These are phyloP conservation scores for Cyanistes caeruleus DNA, from an alignment of 2,113 vertebrate species.

Conservation along the genomic window DNA sequence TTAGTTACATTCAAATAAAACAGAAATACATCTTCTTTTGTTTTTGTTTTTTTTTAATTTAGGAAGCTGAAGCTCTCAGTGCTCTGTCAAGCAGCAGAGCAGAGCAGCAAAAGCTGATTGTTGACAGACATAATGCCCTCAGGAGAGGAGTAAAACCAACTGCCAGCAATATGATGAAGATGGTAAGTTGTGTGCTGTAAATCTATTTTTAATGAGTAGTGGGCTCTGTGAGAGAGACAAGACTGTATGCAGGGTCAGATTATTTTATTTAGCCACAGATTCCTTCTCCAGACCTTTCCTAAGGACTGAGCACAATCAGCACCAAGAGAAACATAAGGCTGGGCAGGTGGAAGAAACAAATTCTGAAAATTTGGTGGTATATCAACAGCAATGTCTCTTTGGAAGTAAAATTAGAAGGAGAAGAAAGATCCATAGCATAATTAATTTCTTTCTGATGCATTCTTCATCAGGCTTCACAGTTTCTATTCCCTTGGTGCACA, in stretches of 20 bases:
- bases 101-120: conserved; percentile 47
- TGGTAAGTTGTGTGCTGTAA: conserved; percentile 54
- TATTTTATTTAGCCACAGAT: not conserved
- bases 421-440: not conserved
- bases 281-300: not conserved
- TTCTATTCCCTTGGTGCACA: not conserved
- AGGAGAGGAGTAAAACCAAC: conserved; percentile 60
- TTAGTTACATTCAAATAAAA: not conserved
- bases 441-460: not conserved
- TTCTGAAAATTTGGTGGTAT: not conserved
- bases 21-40: not conserved
- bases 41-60: not conserved
- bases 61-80: not conserved
- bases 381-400: not conserved
- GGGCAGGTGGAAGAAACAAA: not conserved
- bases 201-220: not conserved
- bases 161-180: conserved; percentile 70
- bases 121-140: conserved; percentile 54
- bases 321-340: not conserved
- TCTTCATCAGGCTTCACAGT: not conserved
- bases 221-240: not conserved
- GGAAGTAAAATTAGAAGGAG: not conserved
- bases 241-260: not conserved
- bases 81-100: not conserved
- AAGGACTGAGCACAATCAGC: not conserved